A percentile compares a stretch with the other conserved stretches of the same genome.
phyloP scores from a whole-genome alignment of 2,797 vertebrate genomes.

The Halcyon chelicuti region DNA sequence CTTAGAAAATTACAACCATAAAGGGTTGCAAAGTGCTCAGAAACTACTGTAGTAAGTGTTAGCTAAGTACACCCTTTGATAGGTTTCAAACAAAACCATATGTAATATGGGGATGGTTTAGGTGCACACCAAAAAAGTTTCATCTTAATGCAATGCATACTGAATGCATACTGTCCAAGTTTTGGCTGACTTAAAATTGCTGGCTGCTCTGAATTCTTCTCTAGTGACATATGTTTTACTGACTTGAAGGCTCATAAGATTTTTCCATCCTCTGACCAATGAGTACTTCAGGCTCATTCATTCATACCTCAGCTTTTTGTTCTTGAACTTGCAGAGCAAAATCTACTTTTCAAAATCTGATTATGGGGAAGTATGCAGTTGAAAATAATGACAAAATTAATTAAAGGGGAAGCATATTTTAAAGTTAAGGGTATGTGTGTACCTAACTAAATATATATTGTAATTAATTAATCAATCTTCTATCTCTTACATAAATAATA shows the following conservation, averaged over 20 bases:
- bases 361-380: fast-evolving
- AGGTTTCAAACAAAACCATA: fast-evolving
- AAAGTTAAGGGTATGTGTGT: background rate
- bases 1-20: background rate
- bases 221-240: background rate
- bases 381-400: background rate
- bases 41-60: background rate
- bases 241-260: background rate
- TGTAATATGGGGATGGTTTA: background rate
- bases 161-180: no score
- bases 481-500: background rate
- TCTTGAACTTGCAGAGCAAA: background rate
- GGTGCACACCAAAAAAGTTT: background rate
- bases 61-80: background rate
- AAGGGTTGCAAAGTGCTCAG: background rate
- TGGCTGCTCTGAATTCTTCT: background rate
- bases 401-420: background rate
- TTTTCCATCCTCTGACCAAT: background rate
- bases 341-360: background rate
- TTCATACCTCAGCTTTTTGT: background rate
- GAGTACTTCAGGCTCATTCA: background rate
- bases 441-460: background rate
- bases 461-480: background rate
- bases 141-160: background rate
- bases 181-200: background rate